Conservation (phyloP, 2,113 vertebrate species). For the Phoxinus phoxinus region DNA sequence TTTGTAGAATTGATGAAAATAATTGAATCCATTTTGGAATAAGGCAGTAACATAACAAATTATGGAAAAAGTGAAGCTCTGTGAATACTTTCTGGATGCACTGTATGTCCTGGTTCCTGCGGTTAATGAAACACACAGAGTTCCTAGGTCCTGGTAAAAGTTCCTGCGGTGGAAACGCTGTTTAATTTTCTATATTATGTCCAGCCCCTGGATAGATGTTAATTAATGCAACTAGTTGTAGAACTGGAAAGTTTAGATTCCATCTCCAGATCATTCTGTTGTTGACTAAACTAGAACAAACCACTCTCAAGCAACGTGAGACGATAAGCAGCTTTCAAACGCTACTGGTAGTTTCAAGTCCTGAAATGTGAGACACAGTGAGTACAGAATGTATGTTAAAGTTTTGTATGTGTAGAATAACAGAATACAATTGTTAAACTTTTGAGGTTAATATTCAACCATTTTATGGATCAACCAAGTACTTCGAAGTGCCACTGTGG, state of each 20-base stretch:
- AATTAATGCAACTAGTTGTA: not conserved
- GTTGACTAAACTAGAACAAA: not conserved
- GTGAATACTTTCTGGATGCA: too few relatives aligned
- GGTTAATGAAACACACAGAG: too few relatives aligned
- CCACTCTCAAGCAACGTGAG: not conserved
- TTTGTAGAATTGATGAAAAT: too few relatives aligned
- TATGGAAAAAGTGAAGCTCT: too few relatives aligned
- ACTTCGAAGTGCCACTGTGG: too few relatives aligned
- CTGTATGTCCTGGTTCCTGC: too few relatives aligned
- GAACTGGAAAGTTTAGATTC: not conserved
- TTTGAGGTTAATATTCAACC: not conserved
- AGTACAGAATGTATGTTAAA: not conserved
- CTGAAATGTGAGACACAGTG: not conserved
- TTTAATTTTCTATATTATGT: not conserved
- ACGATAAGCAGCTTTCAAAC: not conserved
- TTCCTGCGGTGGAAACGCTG: too few relatives aligned
- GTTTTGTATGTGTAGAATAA: not conserved
- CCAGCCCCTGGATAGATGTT: not conserved
- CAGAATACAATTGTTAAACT: not conserved
- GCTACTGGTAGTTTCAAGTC: too few relatives aligned
- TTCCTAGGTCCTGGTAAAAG: too few relatives aligned
- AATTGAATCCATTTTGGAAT: too few relatives aligned
- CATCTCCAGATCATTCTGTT: not conserved
- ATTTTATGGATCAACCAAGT: not conserved
- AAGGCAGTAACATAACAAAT: too few relatives aligned